Evolutionary conservation across 2,888 invertebrate genomes (phyloP).

Genomic region (Sipha maydis): DNA sequence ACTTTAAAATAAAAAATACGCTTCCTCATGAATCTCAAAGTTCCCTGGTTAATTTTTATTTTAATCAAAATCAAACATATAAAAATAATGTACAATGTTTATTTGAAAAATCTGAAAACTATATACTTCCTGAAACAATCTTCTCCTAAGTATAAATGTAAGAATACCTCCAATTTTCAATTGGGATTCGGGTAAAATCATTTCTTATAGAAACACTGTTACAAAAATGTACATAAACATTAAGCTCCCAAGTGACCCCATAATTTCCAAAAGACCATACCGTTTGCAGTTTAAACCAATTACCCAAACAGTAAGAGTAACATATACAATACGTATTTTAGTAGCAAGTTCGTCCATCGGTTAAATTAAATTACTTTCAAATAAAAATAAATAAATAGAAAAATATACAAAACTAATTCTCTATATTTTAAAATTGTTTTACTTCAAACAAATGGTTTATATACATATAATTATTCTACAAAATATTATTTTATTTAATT

Average conservation of each 20-base stretch:
- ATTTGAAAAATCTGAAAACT: background rate
- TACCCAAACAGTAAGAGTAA: slow-evolving; percentile 21
- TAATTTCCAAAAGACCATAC: slow-evolving; percentile 20
- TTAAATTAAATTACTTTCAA: slow-evolving; percentile 19
- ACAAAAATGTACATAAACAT: slow-evolving; percentile 27
- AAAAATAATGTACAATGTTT: background rate
- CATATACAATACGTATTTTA: background rate
- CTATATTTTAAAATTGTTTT: too few species aligned
- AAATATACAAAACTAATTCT: background rate
- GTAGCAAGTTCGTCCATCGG: background rate
- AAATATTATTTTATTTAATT: too few species aligned
- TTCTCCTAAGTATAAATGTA: background rate
- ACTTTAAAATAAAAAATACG: background rate
- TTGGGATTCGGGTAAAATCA: slow-evolving; percentile 1
- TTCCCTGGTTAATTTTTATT: background rate
- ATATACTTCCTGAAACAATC: background rate
- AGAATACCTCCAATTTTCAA: background rate
- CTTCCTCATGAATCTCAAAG: background rate
- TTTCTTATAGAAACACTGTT: background rate
- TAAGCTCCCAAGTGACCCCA: slow-evolving; percentile 19
- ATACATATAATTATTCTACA: too few species aligned
- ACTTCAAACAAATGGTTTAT: too few species aligned
- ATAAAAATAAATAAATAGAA: slow-evolving; percentile 1
- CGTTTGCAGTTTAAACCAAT: slow-evolving; percentile 39
- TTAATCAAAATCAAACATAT: background rate